Percentiles rank a stretch among this genome's conserved stretches.
These are phyloP conservation scores for Cheilosia variabilis DNA, from an alignment of 2,888 invertebrate genomes.

Conservation along the genomic window DNA sequence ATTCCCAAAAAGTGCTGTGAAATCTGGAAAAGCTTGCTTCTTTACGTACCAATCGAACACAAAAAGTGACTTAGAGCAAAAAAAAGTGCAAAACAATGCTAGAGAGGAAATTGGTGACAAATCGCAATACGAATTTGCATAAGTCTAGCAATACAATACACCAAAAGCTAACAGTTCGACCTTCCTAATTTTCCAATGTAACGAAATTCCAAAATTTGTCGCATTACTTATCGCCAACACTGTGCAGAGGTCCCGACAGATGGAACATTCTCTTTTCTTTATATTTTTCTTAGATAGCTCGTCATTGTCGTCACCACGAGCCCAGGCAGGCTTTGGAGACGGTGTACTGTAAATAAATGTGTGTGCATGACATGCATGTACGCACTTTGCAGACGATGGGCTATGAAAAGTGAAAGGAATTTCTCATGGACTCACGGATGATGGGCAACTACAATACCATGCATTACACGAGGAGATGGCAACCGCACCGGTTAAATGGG, in stretches of 20 bases:
- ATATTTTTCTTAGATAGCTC: conserved; percentile 22
- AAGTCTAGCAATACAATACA: no score
- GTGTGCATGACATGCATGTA: conserved; percentile 42
- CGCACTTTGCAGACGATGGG: conserved; percentile 55
- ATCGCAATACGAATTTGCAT: no score
- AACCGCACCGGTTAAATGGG: conserved; percentile 41
- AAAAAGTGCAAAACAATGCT: no score
- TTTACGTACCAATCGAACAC: no score
- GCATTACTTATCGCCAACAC: conserved; percentile 2
- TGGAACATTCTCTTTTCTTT: conserved; percentile 39
- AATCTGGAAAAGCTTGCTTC: no score
- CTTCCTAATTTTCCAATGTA: no score
- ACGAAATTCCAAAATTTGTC: neutral
- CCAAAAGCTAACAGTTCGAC: no score
- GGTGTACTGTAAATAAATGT: conserved; percentile 2
- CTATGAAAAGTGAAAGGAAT: conserved; percentile 74
- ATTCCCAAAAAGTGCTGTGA: no score
- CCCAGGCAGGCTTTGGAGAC: conserved; percentile 6
- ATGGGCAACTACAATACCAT: conserved; percentile 16
- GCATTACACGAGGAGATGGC: neutral
- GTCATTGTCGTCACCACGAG: conserved; percentile 21
- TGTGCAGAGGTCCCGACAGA: neutral
- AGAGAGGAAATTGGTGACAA: no score
- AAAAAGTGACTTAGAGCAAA: no score
- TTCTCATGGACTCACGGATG: conserved; percentile 63